Evolutionary conservation across 30 jellyfish, hydroid and myxozoan species (phyloP).

Genomic region (Phacellophora camtschatica): DNA sequence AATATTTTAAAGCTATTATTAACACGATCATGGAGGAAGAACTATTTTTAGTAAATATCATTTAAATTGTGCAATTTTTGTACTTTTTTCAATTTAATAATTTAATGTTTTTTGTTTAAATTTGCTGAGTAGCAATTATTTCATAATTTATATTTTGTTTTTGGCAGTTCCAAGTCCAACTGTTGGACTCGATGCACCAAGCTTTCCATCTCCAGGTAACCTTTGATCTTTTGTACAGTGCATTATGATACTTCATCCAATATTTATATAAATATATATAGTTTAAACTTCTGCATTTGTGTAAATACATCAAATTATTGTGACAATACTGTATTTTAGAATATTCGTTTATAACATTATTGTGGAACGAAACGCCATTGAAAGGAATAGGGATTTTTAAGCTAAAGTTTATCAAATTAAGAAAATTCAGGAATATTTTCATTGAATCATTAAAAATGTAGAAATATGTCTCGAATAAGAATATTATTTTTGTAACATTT

Average conservation of each 20-base stretch:
- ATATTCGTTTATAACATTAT: not conserved
- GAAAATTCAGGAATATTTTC: not conserved
- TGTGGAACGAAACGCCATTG: not conserved
- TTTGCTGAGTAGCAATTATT: no score
- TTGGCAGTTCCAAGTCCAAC: slow-evolving; percentile 69
- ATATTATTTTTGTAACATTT: not conserved
- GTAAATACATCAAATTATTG: no score
- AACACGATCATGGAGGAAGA: no score
- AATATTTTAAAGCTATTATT: not conserved
- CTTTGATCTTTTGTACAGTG: not conserved
- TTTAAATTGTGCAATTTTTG: no score
- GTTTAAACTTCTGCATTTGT: not conserved
- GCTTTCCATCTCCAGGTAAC: slow-evolving; percentile 57
- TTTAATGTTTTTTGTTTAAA: no score
- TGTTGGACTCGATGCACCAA: slow-evolving; percentile 34
- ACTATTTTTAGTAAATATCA: no score
- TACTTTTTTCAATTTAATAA: no score
- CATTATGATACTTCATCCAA: not conserved
- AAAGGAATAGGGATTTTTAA: not conserved
- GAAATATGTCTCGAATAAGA: no score
- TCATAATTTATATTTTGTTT: not conserved
- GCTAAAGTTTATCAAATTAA: not conserved
- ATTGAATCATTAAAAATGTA: no score
- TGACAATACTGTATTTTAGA: no score
- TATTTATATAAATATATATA: no score